Conservation (phyloP, 2,113 vertebrate genomes). For the Cebus imitator region DNA sequence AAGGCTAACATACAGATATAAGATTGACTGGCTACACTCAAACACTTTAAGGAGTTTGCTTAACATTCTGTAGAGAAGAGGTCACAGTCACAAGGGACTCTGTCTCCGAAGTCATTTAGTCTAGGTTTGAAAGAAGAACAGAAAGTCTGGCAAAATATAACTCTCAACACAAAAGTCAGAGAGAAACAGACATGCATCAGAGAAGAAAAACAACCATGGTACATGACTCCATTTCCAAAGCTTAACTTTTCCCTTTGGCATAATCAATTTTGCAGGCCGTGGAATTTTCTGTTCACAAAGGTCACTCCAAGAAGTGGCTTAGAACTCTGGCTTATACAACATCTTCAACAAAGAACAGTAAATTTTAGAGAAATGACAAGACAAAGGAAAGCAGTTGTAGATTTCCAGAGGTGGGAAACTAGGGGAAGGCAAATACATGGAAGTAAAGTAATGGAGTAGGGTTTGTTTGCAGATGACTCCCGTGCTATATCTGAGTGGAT, state of each 20-base stretch:
- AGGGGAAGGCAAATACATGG: neutral
- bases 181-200: too few relatives aligned
- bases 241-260: neutral
- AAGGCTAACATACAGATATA: too few relatives aligned
- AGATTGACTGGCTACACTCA: too few relatives aligned
- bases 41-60: too few relatives aligned
- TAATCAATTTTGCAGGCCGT: neutral
- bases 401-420: neutral
- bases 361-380: neutral
- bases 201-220: too few relatives aligned
- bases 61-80: too few relatives aligned
- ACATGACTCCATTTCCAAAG: too few relatives aligned
- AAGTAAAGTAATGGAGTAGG: neutral
- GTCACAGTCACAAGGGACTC: too few relatives aligned
- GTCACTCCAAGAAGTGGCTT: neutral
- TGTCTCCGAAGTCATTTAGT: too few relatives aligned
- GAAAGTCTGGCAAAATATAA: too few relatives aligned
- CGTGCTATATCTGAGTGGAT: neutral
- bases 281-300: neutral
- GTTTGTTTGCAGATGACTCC: neutral
- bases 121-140: too few relatives aligned
- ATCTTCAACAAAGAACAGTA: neutral
- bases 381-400: neutral
- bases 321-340: neutral
- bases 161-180: too few relatives aligned